A percentile compares a stretch with the other conserved stretches of the same genome.
These are phyloP conservation scores for Nineta flava DNA, from an alignment of 2,888 invertebrate genomes.

Conservation along the genomic window DNA sequence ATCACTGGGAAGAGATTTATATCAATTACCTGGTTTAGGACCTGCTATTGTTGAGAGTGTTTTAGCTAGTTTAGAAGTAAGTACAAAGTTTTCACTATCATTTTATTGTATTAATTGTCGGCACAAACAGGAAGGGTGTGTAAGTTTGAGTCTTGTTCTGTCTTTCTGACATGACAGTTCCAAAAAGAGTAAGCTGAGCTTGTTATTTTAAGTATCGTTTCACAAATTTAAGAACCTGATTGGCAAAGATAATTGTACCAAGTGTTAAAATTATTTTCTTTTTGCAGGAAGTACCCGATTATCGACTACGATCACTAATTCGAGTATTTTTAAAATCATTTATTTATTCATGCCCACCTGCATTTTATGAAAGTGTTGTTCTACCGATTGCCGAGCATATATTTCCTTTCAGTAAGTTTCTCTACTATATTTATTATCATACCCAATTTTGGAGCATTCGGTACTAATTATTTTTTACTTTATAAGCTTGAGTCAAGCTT, in stretches of 20 bases:
- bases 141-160: background rate
- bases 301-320: slow-evolving; percentile 66
- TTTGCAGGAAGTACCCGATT: slow-evolving; percentile 60
- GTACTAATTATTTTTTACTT: too few species aligned
- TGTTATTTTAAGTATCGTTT: too few species aligned
- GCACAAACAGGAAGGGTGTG: background rate
- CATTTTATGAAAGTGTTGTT: slow-evolving; percentile 58
- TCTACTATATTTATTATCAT: too few species aligned
- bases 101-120: too few species aligned
- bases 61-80: slow-evolving; percentile 46
- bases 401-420: slow-evolving; percentile 57
- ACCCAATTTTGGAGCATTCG: too few species aligned
- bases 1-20: slow-evolving; percentile 74
- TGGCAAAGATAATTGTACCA: too few species aligned
- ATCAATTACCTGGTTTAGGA: slow-evolving; percentile 58
- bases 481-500: background rate
- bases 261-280: slow-evolving; percentile 26
- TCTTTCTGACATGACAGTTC: too few species aligned
- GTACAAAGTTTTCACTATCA: slow-evolving; percentile 10
- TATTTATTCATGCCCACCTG: slow-evolving; percentile 70
- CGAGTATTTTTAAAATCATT: slow-evolving; percentile 75
- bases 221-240: too few species aligned
- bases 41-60: slow-evolving; percentile 56
- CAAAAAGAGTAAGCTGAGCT: too few species aligned
- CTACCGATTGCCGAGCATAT: slow-evolving; percentile 64